Base-by-base conservation (phyloP, 1,140 invertebrate species). In the Cydia pomonella region DNA sequence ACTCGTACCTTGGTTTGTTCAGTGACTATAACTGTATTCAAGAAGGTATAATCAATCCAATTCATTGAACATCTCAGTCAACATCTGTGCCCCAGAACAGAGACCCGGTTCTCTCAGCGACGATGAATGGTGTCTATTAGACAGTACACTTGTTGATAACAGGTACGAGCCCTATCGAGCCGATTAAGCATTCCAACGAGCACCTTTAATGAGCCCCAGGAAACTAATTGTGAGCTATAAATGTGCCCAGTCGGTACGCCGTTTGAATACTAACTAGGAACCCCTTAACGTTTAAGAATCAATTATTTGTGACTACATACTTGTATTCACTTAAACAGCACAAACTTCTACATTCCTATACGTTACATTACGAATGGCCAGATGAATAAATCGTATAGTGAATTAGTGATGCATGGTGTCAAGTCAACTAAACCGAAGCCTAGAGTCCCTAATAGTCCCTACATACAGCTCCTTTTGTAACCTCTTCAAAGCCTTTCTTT, bases 161-260 rank as follows among this genome's bases (percentile, higher is more conserved):
- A 38, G 16, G n/a, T 69, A 41, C 27, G 27, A 38, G 29, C 13
- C 64, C 64, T 41, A 38, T 6, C 29, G 33, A 69, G 64, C 6
- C 64, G 25, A 75, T 77, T 74, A 73, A 75, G 72, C 33, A 77
- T 77, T 33, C 71, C 69, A 33, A 72, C 5, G 33, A 44, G 10
- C 71, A 77, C 73, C 38, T 73, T 47, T 77, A 75, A 77, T 75
- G 73, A 78, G 79, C 76, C 80, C 74, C 79, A 76, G 75, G 78
- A 82, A 81, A 80, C 75, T 83, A 84, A 84, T 88, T 79, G 74
- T 79, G 66, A 69, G 66, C 78, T 81, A 78, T 79, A 84, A 79
- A 82, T 75, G 78, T 79, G 71, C 59, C 72, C 21, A 76, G 66
- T 64, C n/a, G 74, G 66, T 71, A 71, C 66, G 76, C 50, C 50